Percentiles rank a stretch among this genome's conserved stretches.
These are phyloP conservation scores for Ptychoptera albimana DNA, from an alignment of 2,888 invertebrate species.

Conservation along the genomic window DNA sequence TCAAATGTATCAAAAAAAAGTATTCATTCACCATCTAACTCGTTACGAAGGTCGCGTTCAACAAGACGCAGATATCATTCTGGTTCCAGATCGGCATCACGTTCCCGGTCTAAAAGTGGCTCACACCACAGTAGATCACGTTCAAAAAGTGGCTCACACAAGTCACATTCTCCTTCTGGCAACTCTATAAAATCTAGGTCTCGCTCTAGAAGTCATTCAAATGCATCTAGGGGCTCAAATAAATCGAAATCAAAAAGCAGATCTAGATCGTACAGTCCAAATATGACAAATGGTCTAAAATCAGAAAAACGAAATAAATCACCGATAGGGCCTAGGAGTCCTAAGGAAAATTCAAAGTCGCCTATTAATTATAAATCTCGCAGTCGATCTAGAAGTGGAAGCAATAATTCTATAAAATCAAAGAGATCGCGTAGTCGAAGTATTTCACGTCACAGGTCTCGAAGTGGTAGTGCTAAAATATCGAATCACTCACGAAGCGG, in stretches of 20 bases:
- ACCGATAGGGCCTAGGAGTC: no score
- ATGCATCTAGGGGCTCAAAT: neutral
- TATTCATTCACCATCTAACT: conserved; percentile 13
- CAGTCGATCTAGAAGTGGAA: conserved; percentile 8
- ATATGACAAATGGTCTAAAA: neutral
- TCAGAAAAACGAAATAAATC: no score
- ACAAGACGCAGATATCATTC: no score
- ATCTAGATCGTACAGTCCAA: neutral
- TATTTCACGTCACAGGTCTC: neutral
- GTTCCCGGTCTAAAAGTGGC: neutral
- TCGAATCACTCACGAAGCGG: conserved; percentile 11
- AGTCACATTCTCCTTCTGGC: neutral
- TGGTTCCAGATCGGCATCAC: neutral
- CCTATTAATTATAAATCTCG: neutral
- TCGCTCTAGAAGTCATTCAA: neutral
- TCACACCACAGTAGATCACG: no score
- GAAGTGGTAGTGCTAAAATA: conserved; percentile 8
- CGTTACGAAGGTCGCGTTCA: neutral
- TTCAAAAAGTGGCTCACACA: no score
- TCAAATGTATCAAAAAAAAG: conserved; percentile 9
- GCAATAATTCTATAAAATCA: conserved; percentile 8
- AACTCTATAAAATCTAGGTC: neutral
- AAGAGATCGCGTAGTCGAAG: conserved; percentile 5
- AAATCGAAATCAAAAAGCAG: neutral
- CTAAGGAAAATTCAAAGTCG: neutral